Conservation (phyloP, 2,888 invertebrate species). For the Lepas anatifera region DNA sequence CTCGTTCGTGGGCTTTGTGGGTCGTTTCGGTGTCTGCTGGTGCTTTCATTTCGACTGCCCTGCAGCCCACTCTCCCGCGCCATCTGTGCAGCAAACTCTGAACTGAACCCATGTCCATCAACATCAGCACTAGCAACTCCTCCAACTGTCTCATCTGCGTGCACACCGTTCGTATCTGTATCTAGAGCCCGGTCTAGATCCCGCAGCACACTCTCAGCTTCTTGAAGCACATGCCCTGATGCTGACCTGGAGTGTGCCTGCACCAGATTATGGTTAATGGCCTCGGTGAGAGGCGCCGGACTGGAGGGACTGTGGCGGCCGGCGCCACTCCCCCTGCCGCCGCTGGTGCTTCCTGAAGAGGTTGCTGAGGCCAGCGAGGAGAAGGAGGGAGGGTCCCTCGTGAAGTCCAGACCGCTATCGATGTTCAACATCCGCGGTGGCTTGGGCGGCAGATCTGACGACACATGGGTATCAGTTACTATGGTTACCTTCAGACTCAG, state of each 20-base stretch:
- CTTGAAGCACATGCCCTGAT: background rate
- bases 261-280: background rate
- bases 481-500: too few species aligned
- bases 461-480: too few species aligned
- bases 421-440: background rate
- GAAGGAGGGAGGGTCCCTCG: background rate
- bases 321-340: too few species aligned
- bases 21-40: too few species aligned
- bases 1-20: too few species aligned
- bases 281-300: background rate
- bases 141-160: too few species aligned
- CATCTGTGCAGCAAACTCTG: conserved; percentile 4
- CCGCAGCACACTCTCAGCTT: background rate
- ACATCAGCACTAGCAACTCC: background rate
- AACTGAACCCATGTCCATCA: background rate
- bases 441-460: background rate
- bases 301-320: background rate
- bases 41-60: too few species aligned
- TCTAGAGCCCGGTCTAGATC: background rate
- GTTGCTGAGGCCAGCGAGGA: background rate
- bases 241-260: background rate
- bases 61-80: background rate
- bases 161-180: too few species aligned
- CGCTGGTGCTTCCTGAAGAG: background rate
- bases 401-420: background rate